phyloP scores from a whole-genome alignment of 2,888 invertebrate species.

The Leucania comma region DNA sequence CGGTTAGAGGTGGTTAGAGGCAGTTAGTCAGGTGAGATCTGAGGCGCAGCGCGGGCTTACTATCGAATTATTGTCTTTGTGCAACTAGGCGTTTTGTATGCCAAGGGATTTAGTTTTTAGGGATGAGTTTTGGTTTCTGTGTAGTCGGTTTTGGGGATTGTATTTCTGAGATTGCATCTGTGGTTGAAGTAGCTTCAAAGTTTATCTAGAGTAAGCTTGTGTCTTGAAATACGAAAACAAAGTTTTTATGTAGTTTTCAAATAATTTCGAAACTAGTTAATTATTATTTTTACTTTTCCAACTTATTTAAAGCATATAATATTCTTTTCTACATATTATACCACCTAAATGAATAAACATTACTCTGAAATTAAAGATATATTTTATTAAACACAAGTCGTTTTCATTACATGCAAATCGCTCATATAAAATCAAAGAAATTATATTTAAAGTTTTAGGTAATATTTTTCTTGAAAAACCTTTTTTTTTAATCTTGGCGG shows the following conservation, averaged over 20 bases:
- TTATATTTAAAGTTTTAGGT: too few species aligned
- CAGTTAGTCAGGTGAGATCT: constrained; percentile 85
- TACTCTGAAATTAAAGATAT: too few species aligned
- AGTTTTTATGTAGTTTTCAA: not conserved
- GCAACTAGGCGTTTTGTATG: constrained; percentile 72
- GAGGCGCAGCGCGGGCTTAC: constrained; percentile 73
- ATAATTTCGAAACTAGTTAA: not conserved
- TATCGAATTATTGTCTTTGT: constrained; percentile 81
- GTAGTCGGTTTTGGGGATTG: constrained; percentile 36
- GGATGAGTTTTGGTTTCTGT: constrained; percentile 64
- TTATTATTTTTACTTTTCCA: not conserved
- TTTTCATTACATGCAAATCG: too few species aligned
- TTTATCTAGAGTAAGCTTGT: constrained; percentile 15
- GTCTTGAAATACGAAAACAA: constrained; percentile 3
- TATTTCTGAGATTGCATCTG: constrained; percentile 33
- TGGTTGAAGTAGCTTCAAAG: constrained; percentile 25
- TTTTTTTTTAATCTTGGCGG: too few species aligned
- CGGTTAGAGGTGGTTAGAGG: constrained; percentile 78
- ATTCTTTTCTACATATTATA: not conserved
- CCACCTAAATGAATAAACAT: too few species aligned
- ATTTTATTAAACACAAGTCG: too few species aligned
- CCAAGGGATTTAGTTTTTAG: constrained; percentile 73
- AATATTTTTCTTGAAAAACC: too few species aligned
- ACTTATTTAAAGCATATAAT: not conserved
- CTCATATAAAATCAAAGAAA: too few species aligned